Percentiles rank a stretch among this genome's conserved stretches.
Conservation (phyloP, 2,888 invertebrate species). For the Augiades crinisus region DNA sequence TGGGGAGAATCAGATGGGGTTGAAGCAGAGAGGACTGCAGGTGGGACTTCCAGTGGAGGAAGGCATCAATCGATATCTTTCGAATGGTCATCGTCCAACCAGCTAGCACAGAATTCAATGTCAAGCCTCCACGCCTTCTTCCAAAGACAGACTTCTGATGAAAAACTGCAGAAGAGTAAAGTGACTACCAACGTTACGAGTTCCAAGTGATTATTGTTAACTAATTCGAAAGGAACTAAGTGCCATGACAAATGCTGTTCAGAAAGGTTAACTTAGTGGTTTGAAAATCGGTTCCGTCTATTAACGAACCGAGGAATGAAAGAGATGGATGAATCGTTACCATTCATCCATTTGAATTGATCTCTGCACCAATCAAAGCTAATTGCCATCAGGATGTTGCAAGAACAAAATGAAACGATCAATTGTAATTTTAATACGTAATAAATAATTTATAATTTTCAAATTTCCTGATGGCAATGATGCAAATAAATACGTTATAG, state of each 20-base stretch:
- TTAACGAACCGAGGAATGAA: constrained; percentile 2
- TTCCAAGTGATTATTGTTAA: constrained; percentile 47
- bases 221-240: constrained; percentile 45
- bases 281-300: constrained; percentile 2
- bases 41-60: constrained; percentile 71
- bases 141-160: constrained; percentile 82
- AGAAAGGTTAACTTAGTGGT: constrained; percentile 38
- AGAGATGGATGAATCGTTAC: background rate
- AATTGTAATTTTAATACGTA: too few species aligned
- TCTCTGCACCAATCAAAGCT: constrained; percentile 5
- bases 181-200: constrained; percentile 47
- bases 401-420: too few species aligned
- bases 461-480: constrained; percentile 5
- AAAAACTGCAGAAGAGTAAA: constrained; percentile 68
- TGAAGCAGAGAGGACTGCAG: constrained; percentile 73
- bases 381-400: background rate
- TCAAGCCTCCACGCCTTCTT: constrained; percentile 91
- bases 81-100: constrained; percentile 88
- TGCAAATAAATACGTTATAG: background rate
- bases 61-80: constrained; percentile 87
- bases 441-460: too few species aligned
- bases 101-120: constrained; percentile 88
- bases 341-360: background rate
- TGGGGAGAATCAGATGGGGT: constrained; percentile 85
- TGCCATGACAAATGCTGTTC: constrained; percentile 63